Evolutionary conservation across 2,888 invertebrate genomes (phyloP).

Genomic region (Biston stratarius): DNA sequence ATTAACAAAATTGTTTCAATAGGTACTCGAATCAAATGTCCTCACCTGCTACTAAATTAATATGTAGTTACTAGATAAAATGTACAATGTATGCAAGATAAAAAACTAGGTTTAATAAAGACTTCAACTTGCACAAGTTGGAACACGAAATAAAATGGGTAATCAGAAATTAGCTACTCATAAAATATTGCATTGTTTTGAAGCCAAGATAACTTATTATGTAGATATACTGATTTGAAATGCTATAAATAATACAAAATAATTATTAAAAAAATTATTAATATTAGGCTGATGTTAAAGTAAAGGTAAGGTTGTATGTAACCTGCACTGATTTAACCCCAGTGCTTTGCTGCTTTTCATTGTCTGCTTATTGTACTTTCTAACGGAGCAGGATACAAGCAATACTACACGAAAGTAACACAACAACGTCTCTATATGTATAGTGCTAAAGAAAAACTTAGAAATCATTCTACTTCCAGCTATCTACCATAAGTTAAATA

Average conservation of each 20-base stretch:
- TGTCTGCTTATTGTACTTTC: conserved; percentile 25
- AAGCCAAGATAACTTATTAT: neutral
- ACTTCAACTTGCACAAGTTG: neutral
- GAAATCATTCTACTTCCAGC: neutral
- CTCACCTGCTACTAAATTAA: conserved; percentile 4
- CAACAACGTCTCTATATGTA: conserved; percentile 2
- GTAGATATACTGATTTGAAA: neutral
- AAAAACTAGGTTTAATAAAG: neutral
- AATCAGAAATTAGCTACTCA: neutral
- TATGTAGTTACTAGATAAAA: conserved; percentile 10
- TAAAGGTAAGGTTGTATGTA: conserved; percentile 20
- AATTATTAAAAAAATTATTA: no score
- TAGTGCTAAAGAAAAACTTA: conserved; percentile 21
- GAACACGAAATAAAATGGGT: neutral
- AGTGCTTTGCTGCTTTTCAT: conserved; percentile 28
- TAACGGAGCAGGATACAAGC: conserved; percentile 24
- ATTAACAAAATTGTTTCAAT: neutral
- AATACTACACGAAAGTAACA: conserved; percentile 9
- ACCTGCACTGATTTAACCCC: conserved; percentile 29
- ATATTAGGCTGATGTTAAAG: neutral
- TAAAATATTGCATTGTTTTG: neutral
- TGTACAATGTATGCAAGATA: neutral
- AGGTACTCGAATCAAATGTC: neutral
- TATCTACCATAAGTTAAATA: conserved; percentile 3
- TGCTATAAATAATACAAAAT: neutral